Conservation (phyloP, 1,140 invertebrate genomes). For the Tetragonula clypearis region DNA sequence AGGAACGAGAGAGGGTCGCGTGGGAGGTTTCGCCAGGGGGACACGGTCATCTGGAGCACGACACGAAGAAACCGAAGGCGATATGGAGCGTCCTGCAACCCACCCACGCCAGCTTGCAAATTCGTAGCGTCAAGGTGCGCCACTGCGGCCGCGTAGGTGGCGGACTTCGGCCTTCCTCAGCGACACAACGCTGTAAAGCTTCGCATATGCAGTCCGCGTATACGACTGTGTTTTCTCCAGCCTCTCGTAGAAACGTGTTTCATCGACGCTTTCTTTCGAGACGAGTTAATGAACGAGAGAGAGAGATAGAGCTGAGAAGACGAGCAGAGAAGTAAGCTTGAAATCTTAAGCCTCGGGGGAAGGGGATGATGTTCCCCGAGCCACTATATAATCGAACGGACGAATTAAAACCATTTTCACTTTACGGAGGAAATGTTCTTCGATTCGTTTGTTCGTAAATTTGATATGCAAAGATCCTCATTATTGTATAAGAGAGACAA, state of each 20-base stretch:
- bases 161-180: constrained; percentile 10
- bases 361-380: too few relatives aligned
- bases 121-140: constrained; percentile 46
- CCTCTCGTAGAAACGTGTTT: not conserved
- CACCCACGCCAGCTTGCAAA: constrained; percentile 46
- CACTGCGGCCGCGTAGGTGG: constrained; percentile 39
- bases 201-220: not conserved
- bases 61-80: constrained; percentile 42
- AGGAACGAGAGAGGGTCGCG: constrained; percentile 8
- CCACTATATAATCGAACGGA: too few relatives aligned
- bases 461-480: too few relatives aligned
- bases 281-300: not conserved
- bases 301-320: not conserved
- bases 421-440: too few relatives aligned
- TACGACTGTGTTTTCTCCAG: not conserved
- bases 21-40: constrained; percentile 32
- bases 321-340: not conserved
- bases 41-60: constrained; percentile 54
- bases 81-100: constrained; percentile 38
- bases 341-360: not conserved
- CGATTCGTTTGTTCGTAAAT: too few relatives aligned
- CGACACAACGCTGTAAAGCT: not conserved
- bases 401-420: too few relatives aligned
- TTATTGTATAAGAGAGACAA: too few relatives aligned
- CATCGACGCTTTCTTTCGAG: not conserved